These are phyloP conservation scores for Scaptomyza hsui DNA, from an alignment of 1,140 invertebrate genomes.

Conservation along the genomic window DNA sequence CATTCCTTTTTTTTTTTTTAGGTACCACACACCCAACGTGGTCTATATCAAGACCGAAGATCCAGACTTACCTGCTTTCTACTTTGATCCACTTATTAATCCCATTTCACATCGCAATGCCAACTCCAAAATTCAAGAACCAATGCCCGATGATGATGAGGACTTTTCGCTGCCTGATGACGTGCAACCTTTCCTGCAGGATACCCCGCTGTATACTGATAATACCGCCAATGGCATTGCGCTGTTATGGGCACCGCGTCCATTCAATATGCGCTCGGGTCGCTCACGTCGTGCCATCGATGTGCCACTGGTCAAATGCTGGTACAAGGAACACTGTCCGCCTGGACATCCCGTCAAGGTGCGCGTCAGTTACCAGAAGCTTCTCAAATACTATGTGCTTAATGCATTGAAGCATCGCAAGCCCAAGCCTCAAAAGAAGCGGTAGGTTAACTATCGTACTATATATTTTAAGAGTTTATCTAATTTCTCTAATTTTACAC, in stretches of 20 bases:
- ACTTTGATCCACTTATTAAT: constrained; percentile 99
- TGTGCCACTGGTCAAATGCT: constrained; percentile 98
- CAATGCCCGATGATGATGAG: constrained; percentile 96
- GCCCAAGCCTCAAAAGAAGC: constrained; percentile 99
- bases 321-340: constrained; percentile 99
- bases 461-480: constrained; percentile 3
- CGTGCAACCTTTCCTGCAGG: constrained; percentile 96
- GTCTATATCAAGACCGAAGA: constrained; percentile 99
- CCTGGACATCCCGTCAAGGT: constrained; percentile 99
- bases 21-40: constrained; percentile 99
- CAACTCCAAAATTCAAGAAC: constrained; percentile 88
- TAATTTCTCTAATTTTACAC: constrained; percentile 57
- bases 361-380: constrained; percentile 99
- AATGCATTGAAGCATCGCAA: constrained; percentile 98
- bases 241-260: constrained; percentile 98
- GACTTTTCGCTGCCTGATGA: constrained; percentile 96
- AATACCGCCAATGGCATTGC: constrained; percentile 99
- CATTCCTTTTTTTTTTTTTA: constrained; percentile 84
- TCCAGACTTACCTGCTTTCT: constrained; percentile 99
- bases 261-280: constrained; percentile 97
- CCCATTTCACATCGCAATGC: constrained; percentile 98
- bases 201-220: constrained; percentile 98
- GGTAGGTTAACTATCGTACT: constrained; percentile 85
- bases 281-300: constrained; percentile 96
- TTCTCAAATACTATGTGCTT: constrained; percentile 98